Evolutionary conservation across 2,113 vertebrate genomes (phyloP).

Genomic region (Cinclus mexicanus): DNA sequence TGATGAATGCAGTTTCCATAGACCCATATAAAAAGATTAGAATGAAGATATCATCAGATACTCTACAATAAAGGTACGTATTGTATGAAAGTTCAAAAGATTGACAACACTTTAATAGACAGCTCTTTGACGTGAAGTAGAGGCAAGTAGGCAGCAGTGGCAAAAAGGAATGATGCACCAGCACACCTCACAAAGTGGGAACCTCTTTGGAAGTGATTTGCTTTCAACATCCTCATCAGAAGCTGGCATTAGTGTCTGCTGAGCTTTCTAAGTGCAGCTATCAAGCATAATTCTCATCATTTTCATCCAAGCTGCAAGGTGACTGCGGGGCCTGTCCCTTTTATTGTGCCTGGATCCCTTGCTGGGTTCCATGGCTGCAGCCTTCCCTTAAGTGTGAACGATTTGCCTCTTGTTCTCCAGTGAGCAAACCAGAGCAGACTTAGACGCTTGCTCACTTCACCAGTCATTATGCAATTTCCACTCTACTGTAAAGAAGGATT

Average conservation of each 20-base stretch:
- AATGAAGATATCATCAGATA: not conserved
- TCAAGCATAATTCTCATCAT: not conserved
- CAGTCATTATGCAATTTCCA: not conserved
- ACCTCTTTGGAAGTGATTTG: not conserved
- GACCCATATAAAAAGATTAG: not conserved
- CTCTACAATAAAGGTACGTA: not conserved
- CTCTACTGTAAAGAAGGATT: not conserved
- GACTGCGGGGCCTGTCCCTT: accelerated
- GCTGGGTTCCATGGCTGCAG: not conserved
- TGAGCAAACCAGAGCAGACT: not conserved
- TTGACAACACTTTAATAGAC: not conserved
- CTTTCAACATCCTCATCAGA: not conserved
- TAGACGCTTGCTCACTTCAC: not conserved
- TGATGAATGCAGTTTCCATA: not conserved
- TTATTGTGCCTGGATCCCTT: not conserved
- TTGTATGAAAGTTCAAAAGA: not conserved
- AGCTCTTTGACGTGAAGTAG: not conserved
- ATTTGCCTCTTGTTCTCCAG: not conserved
- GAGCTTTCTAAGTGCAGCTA: not conserved
- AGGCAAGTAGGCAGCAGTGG: not conserved
- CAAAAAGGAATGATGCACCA: not conserved
- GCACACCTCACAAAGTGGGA: not conserved
- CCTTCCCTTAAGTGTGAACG: not conserved
- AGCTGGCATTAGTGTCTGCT: not conserved
- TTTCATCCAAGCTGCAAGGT: not conserved